A percentile compares a stretch with the other conserved stretches of the same genome.
Evolutionary conservation across 1,140 invertebrate genomes (phyloP).

Genomic region (Lineus longissimus): DNA sequence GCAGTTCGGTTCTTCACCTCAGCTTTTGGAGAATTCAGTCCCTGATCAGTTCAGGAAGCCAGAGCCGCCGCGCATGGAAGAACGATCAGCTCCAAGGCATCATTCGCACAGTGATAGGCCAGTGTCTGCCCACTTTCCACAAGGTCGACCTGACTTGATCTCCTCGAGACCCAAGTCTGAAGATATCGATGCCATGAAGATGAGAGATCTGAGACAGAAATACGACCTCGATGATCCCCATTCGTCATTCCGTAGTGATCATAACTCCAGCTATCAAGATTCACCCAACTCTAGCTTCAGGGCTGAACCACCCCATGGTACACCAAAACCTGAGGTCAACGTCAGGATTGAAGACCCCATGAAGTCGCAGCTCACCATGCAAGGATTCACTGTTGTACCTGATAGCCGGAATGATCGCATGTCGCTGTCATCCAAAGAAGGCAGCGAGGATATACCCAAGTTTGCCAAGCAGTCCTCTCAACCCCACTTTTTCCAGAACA

Average conservation of each 20-base stretch:
- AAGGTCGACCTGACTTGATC: constrained; percentile 14
- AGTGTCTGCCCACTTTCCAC: constrained; percentile 4
- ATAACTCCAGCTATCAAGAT: constrained; percentile 10
- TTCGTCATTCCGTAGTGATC: constrained; percentile 16
- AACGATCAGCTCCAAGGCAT: constrained; percentile 34
- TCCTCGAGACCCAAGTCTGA: constrained; percentile 38
- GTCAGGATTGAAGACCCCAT: too few species aligned
- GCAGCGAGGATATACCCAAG: constrained; percentile 9
- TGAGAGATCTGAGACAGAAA: constrained; percentile 36
- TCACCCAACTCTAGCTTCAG: constrained; percentile 11
- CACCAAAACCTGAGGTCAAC: too few species aligned
- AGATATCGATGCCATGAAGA: constrained; percentile 33
- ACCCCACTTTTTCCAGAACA: constrained; percentile 46
- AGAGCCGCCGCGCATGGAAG: constrained; percentile 21
- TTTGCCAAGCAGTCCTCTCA: constrained; percentile 35
- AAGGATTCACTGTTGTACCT: too few species aligned
- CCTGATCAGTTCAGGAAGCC: constrained; percentile 2
- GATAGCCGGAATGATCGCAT: too few species aligned
- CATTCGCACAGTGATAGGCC: constrained; percentile 15
- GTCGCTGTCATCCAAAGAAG: too few species aligned
- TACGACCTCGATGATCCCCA: constrained; percentile 23
- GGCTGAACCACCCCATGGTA: too few species aligned
- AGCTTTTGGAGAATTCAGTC: too few species aligned
- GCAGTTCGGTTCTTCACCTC: too few species aligned
- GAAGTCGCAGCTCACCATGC: too few species aligned